Percentiles rank a stretch among this genome's conserved stretches.
These are phyloP conservation scores for Heliornis fulica DNA, from an alignment of 2,113 vertebrate genomes.

Conservation along the genomic window DNA sequence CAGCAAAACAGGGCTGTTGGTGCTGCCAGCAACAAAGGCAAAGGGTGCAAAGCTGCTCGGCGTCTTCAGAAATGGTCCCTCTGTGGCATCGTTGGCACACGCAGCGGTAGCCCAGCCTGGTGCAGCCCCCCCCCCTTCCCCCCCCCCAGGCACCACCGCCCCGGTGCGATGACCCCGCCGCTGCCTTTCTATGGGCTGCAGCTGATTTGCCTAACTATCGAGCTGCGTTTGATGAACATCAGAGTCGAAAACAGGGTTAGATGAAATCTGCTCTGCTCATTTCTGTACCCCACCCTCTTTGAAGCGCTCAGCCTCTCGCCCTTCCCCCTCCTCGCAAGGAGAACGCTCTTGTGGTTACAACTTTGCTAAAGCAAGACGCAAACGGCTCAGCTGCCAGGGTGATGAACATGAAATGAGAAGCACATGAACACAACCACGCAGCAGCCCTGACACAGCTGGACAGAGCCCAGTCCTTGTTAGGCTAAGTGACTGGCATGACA, in stretches of 20 bases:
- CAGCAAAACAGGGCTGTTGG: background rate
- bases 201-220: background rate
- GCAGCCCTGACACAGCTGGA: background rate
- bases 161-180: fast-evolving
- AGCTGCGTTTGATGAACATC: constrained; percentile 10
- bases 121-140: fast-evolving
- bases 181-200: background rate
- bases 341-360: background rate
- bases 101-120: background rate
- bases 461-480: background rate
- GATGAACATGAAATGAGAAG: background rate
- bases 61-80: background rate
- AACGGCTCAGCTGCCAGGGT: background rate
- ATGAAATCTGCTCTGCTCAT: background rate
- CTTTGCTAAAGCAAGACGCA: background rate
- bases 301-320: background rate
- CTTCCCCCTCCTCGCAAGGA: background rate
- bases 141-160: fast-evolving
- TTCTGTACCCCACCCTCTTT: background rate
- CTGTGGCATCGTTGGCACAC: background rate
- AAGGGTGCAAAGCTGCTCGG: background rate
- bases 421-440: background rate
- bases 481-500: background rate
- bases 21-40: background rate
- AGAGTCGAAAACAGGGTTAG: background rate